Percentiles rank a stretch among this genome's conserved stretches.
Evolutionary conservation across 2,888 invertebrate species (phyloP).

Genomic region (Stenurella melanura): DNA sequence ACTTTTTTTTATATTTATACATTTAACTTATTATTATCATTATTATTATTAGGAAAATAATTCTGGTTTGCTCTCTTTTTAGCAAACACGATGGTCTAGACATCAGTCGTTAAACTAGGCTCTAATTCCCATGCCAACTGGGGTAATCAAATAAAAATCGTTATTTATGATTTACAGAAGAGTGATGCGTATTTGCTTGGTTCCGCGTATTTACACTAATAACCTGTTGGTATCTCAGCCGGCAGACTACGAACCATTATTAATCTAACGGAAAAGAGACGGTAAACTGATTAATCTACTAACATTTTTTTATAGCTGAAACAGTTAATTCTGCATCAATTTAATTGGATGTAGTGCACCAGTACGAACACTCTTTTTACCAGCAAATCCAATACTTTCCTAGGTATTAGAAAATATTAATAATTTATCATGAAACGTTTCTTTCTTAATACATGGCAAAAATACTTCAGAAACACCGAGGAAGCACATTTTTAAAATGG

Average conservation of each 20-base stretch:
- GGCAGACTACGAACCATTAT: slow-evolving; percentile 2
- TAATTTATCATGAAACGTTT: no score
- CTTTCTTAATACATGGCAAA: no score
- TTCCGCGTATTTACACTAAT: background rate
- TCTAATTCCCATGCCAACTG: background rate
- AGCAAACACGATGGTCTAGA: no score
- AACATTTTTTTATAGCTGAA: slow-evolving; percentile 11
- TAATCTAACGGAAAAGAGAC: slow-evolving; percentile 17
- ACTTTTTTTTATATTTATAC: no score
- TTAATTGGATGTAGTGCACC: slow-evolving; percentile 29
- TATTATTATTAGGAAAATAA: no score
- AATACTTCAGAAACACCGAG: no score
- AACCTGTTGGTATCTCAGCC: slow-evolving; percentile 18
- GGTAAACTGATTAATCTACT: slow-evolving; percentile 21
- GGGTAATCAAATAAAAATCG: background rate
- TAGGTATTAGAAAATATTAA: background rate
- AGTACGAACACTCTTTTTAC: slow-evolving; percentile 22
- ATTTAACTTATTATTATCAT: no score
- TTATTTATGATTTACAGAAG: background rate
- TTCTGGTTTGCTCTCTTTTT: no score
- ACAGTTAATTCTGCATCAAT: slow-evolving; percentile 21
- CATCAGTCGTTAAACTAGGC: no score
- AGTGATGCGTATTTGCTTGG: background rate
- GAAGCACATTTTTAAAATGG: no score
- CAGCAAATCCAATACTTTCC: background rate